Evolutionary conservation across 2,113 vertebrate species (phyloP), one percentile per base, ranked within the genome.

Genomic region (Rafetus swinhoei): DNA sequence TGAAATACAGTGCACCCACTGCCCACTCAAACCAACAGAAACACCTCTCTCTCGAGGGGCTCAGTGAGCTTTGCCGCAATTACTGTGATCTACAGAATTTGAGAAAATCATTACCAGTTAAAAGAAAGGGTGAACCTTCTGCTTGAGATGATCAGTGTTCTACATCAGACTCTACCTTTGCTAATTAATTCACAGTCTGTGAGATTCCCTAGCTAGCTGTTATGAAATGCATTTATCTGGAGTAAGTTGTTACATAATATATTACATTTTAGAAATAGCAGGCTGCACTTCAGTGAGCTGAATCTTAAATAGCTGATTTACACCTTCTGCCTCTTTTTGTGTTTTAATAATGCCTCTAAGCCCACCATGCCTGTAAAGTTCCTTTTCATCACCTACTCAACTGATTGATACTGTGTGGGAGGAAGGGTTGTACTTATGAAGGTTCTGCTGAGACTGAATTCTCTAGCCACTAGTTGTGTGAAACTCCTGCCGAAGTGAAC

Each of bases 371-470:
- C 52, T 92, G 54, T 10, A 53, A 87, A 77, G 35, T 52, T 56
- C 27, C 84, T 85, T 92, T 53, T 72, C 52, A 90, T 72, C 76
- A 18, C 65, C 10, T n/a, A 15, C 89, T 94, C 79, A 81, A 84
- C 82, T 93, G 90, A 76, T 39, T 25, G 80, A 55, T 79, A 69
- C 76, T 29, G 9, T 59, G 81, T 81, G 69, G 77, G 86, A 87
- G 57, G 89, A 72, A 95, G 54, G 50, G n/a, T 45, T 95, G 92
- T 87, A 55, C 89, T 90, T 86, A 65, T 74, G 65, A 90, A 82
- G 54, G 7, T 86, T 56, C 27, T n/a, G 74, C 77, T 81, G 62
- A 91, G 65, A 60, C 53, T 94, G 29, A 53, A 77, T 86, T 81
- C 3, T 1, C 2, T 1, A 1, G 1, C 72, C 35, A n/a, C 9